Evolutionary conservation across 2,797 vertebrate genomes (phyloP).

Genomic region (Phoxinus dragarum): DNA sequence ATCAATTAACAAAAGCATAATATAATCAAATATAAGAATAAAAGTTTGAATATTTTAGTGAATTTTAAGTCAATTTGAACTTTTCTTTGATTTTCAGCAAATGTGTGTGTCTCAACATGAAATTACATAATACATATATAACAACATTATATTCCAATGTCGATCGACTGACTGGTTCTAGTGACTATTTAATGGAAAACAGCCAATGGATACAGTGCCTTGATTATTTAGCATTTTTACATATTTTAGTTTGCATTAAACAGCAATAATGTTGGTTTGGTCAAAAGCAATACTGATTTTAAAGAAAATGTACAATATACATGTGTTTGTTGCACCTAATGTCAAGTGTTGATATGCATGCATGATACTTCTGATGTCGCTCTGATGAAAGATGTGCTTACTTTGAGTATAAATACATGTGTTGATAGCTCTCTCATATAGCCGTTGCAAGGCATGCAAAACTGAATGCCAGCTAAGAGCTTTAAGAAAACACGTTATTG

Average conservation of each 20-base stretch:
- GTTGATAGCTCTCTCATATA: conserved; percentile 25
- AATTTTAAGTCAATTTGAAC: background rate
- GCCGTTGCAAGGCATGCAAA: conserved; percentile 70
- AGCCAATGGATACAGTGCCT: background rate
- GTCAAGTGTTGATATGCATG: background rate
- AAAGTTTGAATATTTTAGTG: background rate
- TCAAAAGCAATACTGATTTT: background rate
- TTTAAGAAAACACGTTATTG: conserved; percentile 68
- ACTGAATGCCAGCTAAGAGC: conserved; percentile 68
- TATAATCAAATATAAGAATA: background rate
- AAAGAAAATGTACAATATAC: background rate
- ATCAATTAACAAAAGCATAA: background rate
- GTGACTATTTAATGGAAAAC: background rate
- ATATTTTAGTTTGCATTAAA: background rate
- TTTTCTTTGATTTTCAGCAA: background rate
- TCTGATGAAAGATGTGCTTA: conserved; percentile 63
- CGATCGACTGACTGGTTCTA: background rate
- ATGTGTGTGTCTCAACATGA: background rate
- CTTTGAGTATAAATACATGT: conserved; percentile 59
- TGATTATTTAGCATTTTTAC: background rate
- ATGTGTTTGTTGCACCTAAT: background rate
- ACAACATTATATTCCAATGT: background rate
- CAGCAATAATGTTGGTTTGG: background rate
- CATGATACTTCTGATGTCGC: background rate
- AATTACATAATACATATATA: background rate